A percentile compares a stretch with the other conserved stretches of the same genome.
These are phyloP conservation scores for Carassius carassius DNA, from an alignment of 2,113 vertebrate genomes.

Conservation along the genomic window DNA sequence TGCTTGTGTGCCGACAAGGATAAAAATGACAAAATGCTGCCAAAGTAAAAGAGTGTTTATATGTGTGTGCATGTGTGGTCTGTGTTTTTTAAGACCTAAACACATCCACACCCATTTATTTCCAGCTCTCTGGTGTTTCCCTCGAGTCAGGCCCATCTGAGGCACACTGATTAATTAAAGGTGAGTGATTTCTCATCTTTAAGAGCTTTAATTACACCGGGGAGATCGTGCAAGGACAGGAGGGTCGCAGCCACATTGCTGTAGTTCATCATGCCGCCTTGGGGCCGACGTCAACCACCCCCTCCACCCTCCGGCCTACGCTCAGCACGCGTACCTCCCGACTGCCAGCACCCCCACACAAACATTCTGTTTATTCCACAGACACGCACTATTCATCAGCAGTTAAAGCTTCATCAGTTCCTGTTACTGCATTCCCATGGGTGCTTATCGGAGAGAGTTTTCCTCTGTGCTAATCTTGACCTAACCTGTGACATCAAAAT, in stretches of 20 bases:
- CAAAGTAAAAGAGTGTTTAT: neutral
- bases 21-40: constrained; percentile 23
- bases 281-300: constrained; percentile 13
- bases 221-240: constrained; percentile 60
- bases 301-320: constrained; percentile 16
- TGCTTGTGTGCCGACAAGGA: neutral
- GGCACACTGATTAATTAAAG: constrained; percentile 75
- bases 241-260: constrained; percentile 47
- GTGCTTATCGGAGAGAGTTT: constrained; percentile 23
- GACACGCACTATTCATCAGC: constrained; percentile 39
- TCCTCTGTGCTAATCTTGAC: neutral
- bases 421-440: neutral
- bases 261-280: constrained; percentile 58
- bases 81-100: constrained; percentile 15
- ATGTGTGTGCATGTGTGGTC: constrained; percentile 41
- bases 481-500: neutral
- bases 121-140: constrained; percentile 43
- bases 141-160: constrained; percentile 39
- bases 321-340: neutral
- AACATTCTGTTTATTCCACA: constrained; percentile 35
- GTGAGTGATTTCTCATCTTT: constrained; percentile 62
- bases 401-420: constrained; percentile 23
- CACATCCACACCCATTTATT: constrained; percentile 43
- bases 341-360: constrained; percentile 6
- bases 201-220: constrained; percentile 64